These are phyloP conservation scores for Tylochromis polylepis DNA, from an alignment of 2,113 vertebrate species.

Conservation along the genomic window DNA sequence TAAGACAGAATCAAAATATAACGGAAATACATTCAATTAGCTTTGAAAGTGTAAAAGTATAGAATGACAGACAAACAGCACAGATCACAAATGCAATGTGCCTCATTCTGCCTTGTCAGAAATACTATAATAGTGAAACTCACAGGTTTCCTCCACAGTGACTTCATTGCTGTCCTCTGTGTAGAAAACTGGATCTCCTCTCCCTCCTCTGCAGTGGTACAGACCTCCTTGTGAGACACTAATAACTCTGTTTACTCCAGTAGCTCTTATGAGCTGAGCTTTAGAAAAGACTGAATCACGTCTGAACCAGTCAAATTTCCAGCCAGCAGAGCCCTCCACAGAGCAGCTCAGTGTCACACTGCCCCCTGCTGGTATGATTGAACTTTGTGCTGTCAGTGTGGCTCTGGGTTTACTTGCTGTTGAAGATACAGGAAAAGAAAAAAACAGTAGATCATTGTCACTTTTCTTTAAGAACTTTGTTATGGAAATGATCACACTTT, in stretches of 20 bases:
- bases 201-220: not conserved
- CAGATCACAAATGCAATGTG: not conserved
- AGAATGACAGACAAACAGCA: not conserved
- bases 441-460: not conserved
- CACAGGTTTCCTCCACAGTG: not conserved
- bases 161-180: not conserved
- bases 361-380: fast-evolving
- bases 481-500: not conserved
- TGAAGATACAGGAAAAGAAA: fast-evolving
- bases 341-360: not conserved
- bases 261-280: fast-evolving
- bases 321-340: no score
- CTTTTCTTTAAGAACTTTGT: not conserved
- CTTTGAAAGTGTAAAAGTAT: fast-evolving
- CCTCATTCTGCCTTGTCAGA: not conserved
- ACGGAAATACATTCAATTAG: fast-evolving
- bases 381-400: fast-evolving
- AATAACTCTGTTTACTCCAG: not conserved
- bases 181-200: no score
- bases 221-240: not conserved
- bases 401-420: not conserved
- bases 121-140: not conserved
- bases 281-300: not conserved
- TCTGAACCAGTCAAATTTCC: not conserved
- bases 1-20: fast-evolving